These are phyloP conservation scores for Eulemur mongoz DNA, from an alignment of 2,797 vertebrate species.

Conservation along the genomic window DNA sequence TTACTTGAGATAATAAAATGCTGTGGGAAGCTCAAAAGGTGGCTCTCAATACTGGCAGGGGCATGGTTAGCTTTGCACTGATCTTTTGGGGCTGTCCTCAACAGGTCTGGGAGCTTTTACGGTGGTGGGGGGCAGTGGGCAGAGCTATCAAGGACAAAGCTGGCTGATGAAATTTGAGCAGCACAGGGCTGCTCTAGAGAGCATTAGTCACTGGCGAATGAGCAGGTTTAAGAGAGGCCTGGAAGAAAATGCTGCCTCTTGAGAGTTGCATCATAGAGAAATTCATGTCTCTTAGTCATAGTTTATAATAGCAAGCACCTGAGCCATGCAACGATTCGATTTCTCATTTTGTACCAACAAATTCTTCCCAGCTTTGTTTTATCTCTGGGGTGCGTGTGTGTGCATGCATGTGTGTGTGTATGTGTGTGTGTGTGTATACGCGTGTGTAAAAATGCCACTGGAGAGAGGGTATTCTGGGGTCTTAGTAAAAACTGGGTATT, in stretches of 20 bases:
- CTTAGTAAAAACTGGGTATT: constrained; percentile 41
- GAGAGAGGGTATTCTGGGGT: background rate
- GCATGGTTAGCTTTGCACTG: background rate
- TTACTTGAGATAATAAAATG: constrained; percentile 61
- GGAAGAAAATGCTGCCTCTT: constrained; percentile 81
- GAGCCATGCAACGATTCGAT: constrained; percentile 62
- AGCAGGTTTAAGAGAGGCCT: constrained; percentile 82
- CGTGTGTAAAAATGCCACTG: background rate
- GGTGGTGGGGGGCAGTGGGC: constrained; percentile 34
- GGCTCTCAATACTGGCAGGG: constrained; percentile 14
- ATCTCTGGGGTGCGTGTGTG: background rate
- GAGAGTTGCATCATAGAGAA: constrained; percentile 84
- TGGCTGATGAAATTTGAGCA: constrained; percentile 86
- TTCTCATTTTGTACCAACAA: constrained; percentile 67
- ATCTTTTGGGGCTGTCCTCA: constrained; percentile 74
- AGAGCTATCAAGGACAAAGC: constrained; percentile 83
- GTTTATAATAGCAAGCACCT: constrained; percentile 73
- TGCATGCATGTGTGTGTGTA: background rate
- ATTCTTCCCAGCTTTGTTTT: constrained; percentile 69
- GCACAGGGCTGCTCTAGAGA: constrained; percentile 81
- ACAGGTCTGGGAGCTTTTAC: constrained; percentile 78
- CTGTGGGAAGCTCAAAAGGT: constrained; percentile 36
- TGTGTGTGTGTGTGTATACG: background rate
- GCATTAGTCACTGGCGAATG: constrained; percentile 86
- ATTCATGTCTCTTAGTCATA: constrained; percentile 76